phyloP scores from a whole-genome alignment of 2,797 vertebrate species.

The Decapterus maruadsi region DNA sequence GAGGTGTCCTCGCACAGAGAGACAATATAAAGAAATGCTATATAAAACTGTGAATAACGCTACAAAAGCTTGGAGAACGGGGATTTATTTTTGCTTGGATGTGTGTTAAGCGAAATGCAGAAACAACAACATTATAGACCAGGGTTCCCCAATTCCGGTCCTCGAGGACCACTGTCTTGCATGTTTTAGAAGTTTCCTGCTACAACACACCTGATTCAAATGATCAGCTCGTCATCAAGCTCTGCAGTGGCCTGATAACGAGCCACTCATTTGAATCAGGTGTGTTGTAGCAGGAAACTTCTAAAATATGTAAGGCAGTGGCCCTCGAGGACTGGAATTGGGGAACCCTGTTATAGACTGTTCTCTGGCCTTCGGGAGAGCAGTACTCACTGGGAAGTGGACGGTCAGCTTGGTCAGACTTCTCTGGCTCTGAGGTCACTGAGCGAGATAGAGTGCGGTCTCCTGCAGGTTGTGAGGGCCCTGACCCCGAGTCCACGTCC shows the following conservation, averaged over 20 bases:
- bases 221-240: too few relatives aligned
- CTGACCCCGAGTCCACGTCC: conserved; percentile 57
- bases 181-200: too few relatives aligned
- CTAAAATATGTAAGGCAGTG: too few relatives aligned
- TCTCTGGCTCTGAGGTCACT: conserved; percentile 77
- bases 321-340: too few relatives aligned
- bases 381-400: conserved; percentile 87
- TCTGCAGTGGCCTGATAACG: too few relatives aligned
- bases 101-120: background rate
- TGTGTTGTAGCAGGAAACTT: too few relatives aligned
- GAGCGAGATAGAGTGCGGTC: conserved; percentile 70
- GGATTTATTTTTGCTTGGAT: background rate
- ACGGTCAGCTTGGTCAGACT: conserved; percentile 70
- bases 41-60: conserved; percentile 12
- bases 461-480: conserved; percentile 66
- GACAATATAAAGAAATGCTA: conserved; percentile 22
- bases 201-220: too few relatives aligned
- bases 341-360: background rate
- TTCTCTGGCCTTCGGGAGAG: background rate
- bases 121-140: background rate
- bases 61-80: background rate
- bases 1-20: conserved; percentile 1
- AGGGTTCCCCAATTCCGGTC: too few relatives aligned
- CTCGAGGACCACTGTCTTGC: too few relatives aligned
- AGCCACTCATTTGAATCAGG: too few relatives aligned